Percentiles rank a stretch among this genome's conserved stretches.
phyloP scores from a whole-genome alignment of 2,888 invertebrate genomes.

The Athalia cordata region DNA sequence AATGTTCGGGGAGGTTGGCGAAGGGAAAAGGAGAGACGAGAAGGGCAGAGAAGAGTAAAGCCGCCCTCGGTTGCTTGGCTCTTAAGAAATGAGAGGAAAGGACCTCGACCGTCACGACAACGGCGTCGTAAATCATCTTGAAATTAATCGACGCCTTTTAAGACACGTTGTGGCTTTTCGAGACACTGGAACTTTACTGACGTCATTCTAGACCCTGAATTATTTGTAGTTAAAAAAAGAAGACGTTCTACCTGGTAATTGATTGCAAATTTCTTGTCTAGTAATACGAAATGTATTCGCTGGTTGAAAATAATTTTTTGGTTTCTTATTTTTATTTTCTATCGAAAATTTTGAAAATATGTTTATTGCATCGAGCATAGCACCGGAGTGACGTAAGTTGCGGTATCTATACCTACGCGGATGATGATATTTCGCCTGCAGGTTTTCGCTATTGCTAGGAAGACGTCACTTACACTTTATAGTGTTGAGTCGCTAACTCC shows the following conservation, averaged over 20 bases:
- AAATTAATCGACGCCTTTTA: constrained; percentile 12
- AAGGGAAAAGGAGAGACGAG: background rate
- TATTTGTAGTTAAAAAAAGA: too few species aligned
- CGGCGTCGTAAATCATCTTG: background rate
- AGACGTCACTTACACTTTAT: background rate
- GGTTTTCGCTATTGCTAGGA: background rate
- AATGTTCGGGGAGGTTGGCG: background rate
- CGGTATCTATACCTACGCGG: background rate
- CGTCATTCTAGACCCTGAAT: too few species aligned
- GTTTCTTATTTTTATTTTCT: too few species aligned
- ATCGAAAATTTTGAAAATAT: too few species aligned
- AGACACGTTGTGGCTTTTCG: background rate
- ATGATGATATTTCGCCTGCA: constrained; percentile 5
- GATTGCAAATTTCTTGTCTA: too few species aligned
- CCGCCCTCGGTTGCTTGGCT: background rate
- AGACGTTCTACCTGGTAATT: background rate
- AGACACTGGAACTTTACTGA: background rate
- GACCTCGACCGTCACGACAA: background rate
- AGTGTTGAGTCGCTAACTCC: background rate
- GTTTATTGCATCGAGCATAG: background rate
- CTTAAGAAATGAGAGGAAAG: background rate
- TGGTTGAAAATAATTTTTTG: too few species aligned
- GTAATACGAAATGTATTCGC: too few species aligned
- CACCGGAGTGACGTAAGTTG: background rate
- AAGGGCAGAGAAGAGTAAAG: background rate